Conservation (phyloP, 2,797 vertebrate genomes). For the Gymnocypris eckloni region DNA sequence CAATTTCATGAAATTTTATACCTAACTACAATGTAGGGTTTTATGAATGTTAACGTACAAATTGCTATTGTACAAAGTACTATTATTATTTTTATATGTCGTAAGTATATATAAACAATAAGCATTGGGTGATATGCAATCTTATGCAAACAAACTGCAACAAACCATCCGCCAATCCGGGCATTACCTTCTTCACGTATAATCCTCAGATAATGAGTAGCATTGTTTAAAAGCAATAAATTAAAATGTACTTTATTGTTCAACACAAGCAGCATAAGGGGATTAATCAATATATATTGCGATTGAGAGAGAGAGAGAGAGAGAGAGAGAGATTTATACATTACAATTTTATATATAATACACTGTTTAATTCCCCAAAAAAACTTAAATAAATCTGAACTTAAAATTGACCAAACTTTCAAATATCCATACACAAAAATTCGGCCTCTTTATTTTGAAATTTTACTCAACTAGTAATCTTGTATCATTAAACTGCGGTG, state of each 20-base stretch:
- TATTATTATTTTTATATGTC: not conserved
- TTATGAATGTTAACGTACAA: not conserved
- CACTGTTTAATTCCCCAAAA: not conserved
- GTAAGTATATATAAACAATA: not conserved
- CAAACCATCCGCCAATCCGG: not conserved
- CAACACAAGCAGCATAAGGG: not conserved
- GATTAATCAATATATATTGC: not conserved
- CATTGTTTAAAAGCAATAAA: not conserved
- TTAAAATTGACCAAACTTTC: not conserved
- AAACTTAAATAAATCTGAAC: not conserved
- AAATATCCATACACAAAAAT: not conserved
- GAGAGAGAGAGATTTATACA: not conserved
- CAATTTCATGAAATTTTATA: not conserved
- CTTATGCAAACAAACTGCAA: not conserved
- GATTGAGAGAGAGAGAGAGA: not conserved
- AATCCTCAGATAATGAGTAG: too few species aligned
- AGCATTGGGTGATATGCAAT: not conserved
- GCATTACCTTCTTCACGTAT: not conserved
- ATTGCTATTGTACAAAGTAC: not conserved
- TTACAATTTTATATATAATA: not conserved
- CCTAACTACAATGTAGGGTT: not conserved
- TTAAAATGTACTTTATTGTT: not conserved
- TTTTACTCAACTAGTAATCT: not conserved
- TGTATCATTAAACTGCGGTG: not conserved
- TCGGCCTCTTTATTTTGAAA: not conserved